These are phyloP conservation scores for Cyanistes caeruleus DNA, from an alignment of 2,113 vertebrate genomes.

Conservation along the genomic window DNA sequence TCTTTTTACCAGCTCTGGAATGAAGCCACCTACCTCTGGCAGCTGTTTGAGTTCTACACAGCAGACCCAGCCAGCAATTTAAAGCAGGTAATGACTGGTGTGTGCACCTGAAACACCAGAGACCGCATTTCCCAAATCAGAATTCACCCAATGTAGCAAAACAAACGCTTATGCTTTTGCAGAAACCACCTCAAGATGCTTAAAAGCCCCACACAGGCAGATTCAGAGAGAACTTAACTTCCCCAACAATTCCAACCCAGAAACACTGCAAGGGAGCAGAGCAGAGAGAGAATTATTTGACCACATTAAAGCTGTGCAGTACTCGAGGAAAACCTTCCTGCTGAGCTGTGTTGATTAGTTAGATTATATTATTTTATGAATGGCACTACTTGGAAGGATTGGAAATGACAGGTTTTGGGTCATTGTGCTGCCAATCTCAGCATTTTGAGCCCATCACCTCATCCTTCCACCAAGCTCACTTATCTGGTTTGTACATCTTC, in stretches of 20 bases:
- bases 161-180: not conserved
- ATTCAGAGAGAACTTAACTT: not conserved
- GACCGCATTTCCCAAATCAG: not conserved
- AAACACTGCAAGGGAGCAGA: not conserved
- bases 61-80: not conserved
- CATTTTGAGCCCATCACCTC: not conserved
- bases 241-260: not conserved
- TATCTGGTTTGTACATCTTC: not conserved
- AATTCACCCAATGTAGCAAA: not conserved
- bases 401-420: not conserved
- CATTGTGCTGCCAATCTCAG: not conserved
- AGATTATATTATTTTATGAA: not conserved
- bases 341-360: not conserved
- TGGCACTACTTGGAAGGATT: not conserved
- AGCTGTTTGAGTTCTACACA: not conserved
- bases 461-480: not conserved
- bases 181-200: not conserved
- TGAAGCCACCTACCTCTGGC: conserved; percentile 28
- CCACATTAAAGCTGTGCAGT: not conserved
- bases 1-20: conserved; percentile 34
- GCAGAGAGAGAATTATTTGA: not conserved
- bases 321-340: not conserved
- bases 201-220: not conserved
- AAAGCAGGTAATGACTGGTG: conserved; percentile 16
- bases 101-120: not conserved